Base-by-base conservation (phyloP, 2,888 invertebrate genomes). In the Eupelmus urozonus region DNA sequence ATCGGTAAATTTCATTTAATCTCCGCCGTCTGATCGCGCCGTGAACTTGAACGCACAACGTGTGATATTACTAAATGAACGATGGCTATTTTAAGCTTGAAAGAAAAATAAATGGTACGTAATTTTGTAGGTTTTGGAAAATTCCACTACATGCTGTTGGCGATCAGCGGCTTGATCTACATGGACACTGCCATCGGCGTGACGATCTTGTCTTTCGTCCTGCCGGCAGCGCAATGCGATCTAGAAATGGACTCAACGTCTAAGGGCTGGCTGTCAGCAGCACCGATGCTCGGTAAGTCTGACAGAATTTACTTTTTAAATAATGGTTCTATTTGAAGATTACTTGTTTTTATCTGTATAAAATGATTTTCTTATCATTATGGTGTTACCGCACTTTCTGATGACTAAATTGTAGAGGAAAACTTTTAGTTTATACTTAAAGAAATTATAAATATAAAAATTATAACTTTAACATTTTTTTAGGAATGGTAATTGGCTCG, bases 401-500 rank as follows among this genome's bases (percentile, higher is more conserved):
- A n/a, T n/a, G n/a, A n/a, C n/a, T n/a, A n/a, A n/a, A n/a, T n/a
- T n/a, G n/a, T n/a, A n/a, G n/a, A n/a, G n/a, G n/a, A n/a, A n/a
- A n/a, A n/a, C n/a, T n/a, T 60, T 57, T 16, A 16, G 2, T 13
- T 49, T 49, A 49, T 49, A 2, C 9, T 49, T 49, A 49, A 16
- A 16, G 49, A 11, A n/a, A 49, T 2, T 49, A 11, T 49, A 11
- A 16, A 16, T 4, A 49, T 9, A 49, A 11, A n/a, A n/a, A 49
- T 49, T 9, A 16, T 49, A 49, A 49, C 5, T 2, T 49, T 9
- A 66, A 53, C 2, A 20, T 70, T 78, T 80, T 81, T 83, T 1
- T 85, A 94, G 95, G 96, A 81, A 96, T 96, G 95, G 92, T 96
- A 66, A 90, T 96, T 84, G 96, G 96, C 20, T 95, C 95, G 57